Base-by-base conservation (phyloP, 2,888 invertebrate species). In the Globia sparganii region DNA sequence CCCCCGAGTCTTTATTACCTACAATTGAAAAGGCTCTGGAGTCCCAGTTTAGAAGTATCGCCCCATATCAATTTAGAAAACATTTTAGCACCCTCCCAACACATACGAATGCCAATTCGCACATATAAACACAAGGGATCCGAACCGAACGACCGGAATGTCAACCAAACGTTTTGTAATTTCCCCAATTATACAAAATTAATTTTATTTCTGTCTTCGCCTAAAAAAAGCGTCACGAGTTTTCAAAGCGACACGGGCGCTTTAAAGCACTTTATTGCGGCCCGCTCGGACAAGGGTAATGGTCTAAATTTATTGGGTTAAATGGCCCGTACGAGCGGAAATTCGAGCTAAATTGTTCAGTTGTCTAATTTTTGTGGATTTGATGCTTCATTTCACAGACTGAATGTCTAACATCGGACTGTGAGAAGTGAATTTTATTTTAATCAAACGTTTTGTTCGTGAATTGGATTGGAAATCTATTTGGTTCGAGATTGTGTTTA, bases 271-370 rank as follows among this genome's bases (percentile, higher is more conserved):
- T 95, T 94, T 95, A 95, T 94, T 92, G 93, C 92, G 86, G 92
- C 84, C 78, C 92, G 92, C 91, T 94, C 92, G 95, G 94, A 95
- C 95, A 95, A 91, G 94, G 94, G 93, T 95, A 96, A 96, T 95
- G 94, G 94, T 94, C 93, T 92, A 94, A 96, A 96, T 96, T 96
- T 96, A 96, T 96, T 95, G 95, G 93, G 94, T 94, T 95, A 93
- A 96, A 96, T 95, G 95, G 93, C 81, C 92, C 93, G 93, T 93
- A 89, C 92, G 87, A 93, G 92, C 93, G 93, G 94, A 93, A 94
- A 94, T 94, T 94, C 92, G 86, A 90, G 91, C 92, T 93, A 93
- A 95, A 95, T 94, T 94, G 94, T 94, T 93, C 94, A 93, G 92
- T 92, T 94, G 93, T 95, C 94, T 94, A 94, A 95, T 95, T 95